Evolutionary conservation across 2,888 invertebrate genomes (phyloP).

Genomic region (Dendrolimus houi): DNA sequence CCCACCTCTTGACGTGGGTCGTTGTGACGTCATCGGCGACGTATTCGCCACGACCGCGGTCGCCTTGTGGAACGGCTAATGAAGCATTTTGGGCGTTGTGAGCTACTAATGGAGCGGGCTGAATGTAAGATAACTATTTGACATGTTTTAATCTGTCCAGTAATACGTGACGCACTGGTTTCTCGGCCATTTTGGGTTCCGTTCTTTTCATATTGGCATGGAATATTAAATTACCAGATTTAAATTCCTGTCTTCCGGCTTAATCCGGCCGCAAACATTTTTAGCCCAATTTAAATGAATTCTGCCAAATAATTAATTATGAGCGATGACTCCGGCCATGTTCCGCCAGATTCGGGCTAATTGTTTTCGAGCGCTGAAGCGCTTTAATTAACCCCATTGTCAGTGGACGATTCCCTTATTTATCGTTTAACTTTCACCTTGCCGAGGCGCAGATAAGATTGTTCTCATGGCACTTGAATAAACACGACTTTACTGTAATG

Average conservation of each 20-base stretch:
- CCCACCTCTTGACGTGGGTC: too few relatives aligned
- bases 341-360: neutral
- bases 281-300: neutral
- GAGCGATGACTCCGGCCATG: neutral
- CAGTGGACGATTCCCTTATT: neutral
- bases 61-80: too few relatives aligned
- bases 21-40: too few relatives aligned
- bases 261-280: neutral
- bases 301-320: neutral
- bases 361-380: neutral
- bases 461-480: neutral
- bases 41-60: too few relatives aligned
- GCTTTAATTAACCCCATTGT: neutral
- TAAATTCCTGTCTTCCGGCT: neutral
- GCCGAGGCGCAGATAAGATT: neutral
- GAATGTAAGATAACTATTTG: too few relatives aligned
- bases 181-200: too few relatives aligned
- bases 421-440: neutral
- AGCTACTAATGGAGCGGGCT: too few relatives aligned
- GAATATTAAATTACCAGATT: neutral
- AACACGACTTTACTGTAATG: neutral
- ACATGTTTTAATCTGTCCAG: too few relatives aligned
- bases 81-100: too few relatives aligned
- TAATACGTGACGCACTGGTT: too few relatives aligned
- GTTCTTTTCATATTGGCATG: neutral